Evolutionary conservation across 2,797 vertebrate species (phyloP).

Genomic region (Falco berigora): DNA sequence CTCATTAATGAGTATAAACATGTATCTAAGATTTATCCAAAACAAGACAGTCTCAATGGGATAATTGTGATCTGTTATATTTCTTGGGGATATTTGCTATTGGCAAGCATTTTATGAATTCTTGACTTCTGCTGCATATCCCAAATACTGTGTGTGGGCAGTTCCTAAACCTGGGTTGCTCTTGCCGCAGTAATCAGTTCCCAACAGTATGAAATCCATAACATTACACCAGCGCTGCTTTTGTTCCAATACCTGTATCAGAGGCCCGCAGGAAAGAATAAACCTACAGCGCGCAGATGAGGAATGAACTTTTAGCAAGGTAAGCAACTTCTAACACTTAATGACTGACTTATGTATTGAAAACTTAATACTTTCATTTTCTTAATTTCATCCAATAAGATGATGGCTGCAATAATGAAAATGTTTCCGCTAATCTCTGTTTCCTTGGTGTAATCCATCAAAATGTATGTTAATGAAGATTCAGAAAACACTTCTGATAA

Average conservation of each 20-base stretch:
- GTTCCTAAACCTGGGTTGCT: not conserved
- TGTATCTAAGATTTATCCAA: not conserved
- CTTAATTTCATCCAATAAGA: not conserved
- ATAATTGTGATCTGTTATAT: not conserved
- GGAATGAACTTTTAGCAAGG: not conserved
- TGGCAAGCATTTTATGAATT: not conserved
- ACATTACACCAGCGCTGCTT: not conserved
- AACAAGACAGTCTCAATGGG: not conserved
- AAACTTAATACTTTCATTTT: not conserved
- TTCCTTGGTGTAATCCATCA: not conserved
- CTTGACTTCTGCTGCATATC: rapidly evolving
- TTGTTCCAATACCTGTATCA: not conserved
- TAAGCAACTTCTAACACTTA: not conserved
- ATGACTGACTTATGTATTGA: not conserved
- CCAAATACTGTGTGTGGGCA: not conserved
- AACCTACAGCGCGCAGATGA: not conserved
- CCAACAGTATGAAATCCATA: not conserved
- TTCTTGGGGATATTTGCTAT: not conserved
- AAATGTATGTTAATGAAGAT: not conserved
- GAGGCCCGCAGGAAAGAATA: not conserved
- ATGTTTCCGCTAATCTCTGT: not conserved
- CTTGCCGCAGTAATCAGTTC: not conserved
- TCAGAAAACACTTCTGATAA: not conserved
- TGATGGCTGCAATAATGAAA: not conserved
- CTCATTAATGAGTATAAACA: not conserved